Conservation (phyloP, 2,888 invertebrate genomes). For the Stenurella melanura region DNA sequence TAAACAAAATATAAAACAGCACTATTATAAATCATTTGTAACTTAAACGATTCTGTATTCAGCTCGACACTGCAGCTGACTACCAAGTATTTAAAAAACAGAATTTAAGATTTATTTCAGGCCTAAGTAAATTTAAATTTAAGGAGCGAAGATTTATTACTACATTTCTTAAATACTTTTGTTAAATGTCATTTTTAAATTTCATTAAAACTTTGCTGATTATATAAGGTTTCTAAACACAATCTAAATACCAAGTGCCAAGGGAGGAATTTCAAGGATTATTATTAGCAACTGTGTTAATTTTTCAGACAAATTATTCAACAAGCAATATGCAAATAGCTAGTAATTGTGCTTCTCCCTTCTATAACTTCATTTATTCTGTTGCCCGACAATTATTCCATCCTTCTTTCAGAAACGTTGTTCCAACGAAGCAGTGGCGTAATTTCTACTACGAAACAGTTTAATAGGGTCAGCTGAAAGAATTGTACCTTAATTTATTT, state of each 20-base stretch:
- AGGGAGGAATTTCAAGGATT: constrained; percentile 20
- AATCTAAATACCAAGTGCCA: constrained; percentile 12
- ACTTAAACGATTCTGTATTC: constrained; percentile 15
- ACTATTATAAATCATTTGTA: background rate
- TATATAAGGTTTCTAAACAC: constrained; percentile 23
- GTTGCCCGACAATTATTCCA: constrained; percentile 15
- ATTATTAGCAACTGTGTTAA: constrained; percentile 47
- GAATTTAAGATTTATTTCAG: constrained; percentile 30
- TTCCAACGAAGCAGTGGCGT: background rate
- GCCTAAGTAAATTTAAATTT: constrained; percentile 35
- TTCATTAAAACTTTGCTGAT: constrained; percentile 36
- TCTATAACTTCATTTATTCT: constrained; percentile 51
- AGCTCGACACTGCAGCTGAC: constrained; percentile 8
- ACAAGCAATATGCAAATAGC: constrained; percentile 56
- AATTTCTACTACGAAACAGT: background rate
- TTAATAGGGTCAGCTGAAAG: background rate
- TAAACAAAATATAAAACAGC: no score
- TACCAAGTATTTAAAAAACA: constrained; percentile 24
- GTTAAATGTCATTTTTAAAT: constrained; percentile 38
- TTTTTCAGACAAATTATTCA: constrained; percentile 56
- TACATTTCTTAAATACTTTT: constrained; percentile 34
- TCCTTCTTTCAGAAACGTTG: constrained; percentile 23
- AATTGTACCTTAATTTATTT: no score
- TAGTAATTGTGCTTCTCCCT: constrained; percentile 54
- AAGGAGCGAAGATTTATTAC: constrained; percentile 29